Conservation (phyloP, 2,113 vertebrate genomes). For the Onychostruthus taczanowskii region DNA sequence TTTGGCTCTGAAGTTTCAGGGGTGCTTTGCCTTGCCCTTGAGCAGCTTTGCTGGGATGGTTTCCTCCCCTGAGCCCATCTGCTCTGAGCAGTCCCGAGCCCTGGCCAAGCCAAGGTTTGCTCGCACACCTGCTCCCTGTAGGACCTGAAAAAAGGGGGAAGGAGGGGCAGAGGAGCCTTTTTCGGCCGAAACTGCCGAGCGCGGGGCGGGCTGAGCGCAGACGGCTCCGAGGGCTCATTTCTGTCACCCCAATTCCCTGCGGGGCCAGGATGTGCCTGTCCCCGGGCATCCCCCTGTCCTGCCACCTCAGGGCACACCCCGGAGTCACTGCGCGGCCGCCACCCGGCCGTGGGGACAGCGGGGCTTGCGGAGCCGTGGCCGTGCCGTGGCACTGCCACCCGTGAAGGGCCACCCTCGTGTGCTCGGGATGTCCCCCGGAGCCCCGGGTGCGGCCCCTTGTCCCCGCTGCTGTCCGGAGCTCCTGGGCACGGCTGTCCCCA, state of each 20-base stretch:
- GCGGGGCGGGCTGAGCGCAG: not conserved
- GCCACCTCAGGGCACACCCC: fast-evolving
- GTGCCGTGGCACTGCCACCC: fast-evolving
- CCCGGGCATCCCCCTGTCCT: not conserved
- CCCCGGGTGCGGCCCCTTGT: not conserved
- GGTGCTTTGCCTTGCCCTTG: not conserved
- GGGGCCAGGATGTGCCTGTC: not conserved
- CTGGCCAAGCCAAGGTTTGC: not conserved
- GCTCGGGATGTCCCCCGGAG: not conserved
- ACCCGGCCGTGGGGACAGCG: fast-evolving
- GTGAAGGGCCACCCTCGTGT: fast-evolving
- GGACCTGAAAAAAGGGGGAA: not conserved
- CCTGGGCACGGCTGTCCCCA: not conserved
- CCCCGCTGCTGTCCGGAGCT: not conserved
- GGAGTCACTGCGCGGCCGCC: fast-evolving
- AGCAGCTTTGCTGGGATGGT: not conserved
- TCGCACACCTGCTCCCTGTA: not conserved
- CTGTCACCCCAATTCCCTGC: not conserved
- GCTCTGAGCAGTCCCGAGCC: not conserved
- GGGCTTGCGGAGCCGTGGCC: not conserved
- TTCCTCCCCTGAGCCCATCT: not conserved
- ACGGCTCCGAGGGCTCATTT: not conserved
- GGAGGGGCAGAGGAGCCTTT: not conserved
- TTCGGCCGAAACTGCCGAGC: not conserved
- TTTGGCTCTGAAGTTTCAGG: not conserved